Evolutionary conservation across 1,140 invertebrate genomes (phyloP), one percentile per base, ranked within the genome.

Genomic region (Acyrthosiphon pisum): DNA sequence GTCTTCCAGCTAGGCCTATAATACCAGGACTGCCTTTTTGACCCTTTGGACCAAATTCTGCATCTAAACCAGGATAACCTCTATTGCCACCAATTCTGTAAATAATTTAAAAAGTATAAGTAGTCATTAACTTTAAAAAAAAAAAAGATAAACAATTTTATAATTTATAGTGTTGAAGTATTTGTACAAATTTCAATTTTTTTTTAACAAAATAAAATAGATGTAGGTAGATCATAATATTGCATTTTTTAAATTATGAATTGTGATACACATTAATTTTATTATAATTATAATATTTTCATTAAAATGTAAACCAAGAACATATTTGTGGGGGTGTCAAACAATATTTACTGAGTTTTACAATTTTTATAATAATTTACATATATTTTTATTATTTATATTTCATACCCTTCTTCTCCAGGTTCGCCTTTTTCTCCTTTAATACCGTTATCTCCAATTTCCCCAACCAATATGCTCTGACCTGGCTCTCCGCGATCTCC

Each of bases 401-500:
- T 83, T 41, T 81, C 37, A 50, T 94, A 94, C 44, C 95, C 95
- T 91, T 94, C 94, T 37, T 94, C 94, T 93, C 94, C 95, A 92
- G 50, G 94, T 91, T 94, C 94, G 41, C 95, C 95, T 87, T 94
- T 94, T 81, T 94, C 93, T 76, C 95, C 95, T 50, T 26, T 53
- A 23, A 60, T 0, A 26, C 95, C 95, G 30, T 30, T 23, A 44
- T 68, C 91, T 87, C 94, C 95, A 50, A 93, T 94, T 22, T 94
- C 93, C 89, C 95, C 95, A 30, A 89, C 86, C 7, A 95, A 92
- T 89, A 95, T 94, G 93, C 68, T 93, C 50, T 90, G 87, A 46
- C 95, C 95, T 37, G 94, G 94, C n/a, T 94, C 94, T 26, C 95
- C 95, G 44, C 94, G 93, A 22, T 94, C 94, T 90, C 95, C 95